phyloP scores from a whole-genome alignment of 2,113 vertebrate genomes.

The Leucopsar rothschildi region DNA sequence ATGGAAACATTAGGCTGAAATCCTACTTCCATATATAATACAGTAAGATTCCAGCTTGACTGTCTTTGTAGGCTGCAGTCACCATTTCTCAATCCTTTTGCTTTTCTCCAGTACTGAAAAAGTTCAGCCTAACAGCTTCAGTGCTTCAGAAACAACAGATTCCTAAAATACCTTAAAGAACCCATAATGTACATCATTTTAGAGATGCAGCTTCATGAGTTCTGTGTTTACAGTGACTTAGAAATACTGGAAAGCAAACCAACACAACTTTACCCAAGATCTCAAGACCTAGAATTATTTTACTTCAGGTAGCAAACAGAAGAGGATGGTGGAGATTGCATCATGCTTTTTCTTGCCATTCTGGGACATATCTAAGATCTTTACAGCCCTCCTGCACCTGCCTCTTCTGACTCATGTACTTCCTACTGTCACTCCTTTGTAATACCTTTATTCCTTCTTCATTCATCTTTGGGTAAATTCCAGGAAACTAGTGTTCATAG shows the following conservation, averaged over 20 bases:
- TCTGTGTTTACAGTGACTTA: not conserved
- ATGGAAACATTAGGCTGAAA: not conserved
- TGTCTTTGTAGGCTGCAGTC: not conserved
- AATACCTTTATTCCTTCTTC: not conserved
- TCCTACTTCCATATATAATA: not conserved
- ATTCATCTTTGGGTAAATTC: not conserved
- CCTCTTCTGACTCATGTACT: not conserved
- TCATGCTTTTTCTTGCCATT: not conserved
- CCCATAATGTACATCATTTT: not conserved
- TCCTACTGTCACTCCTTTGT: not conserved
- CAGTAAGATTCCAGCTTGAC: not conserved
- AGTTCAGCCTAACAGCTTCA: not conserved
- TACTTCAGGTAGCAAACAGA: not conserved
- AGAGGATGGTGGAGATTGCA: not conserved
- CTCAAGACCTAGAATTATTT: not conserved
- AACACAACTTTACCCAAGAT: not conserved
- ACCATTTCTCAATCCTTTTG: not conserved
- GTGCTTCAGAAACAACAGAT: not conserved
- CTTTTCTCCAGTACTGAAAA: not conserved
- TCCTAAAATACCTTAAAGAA: not conserved
- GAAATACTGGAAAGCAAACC: not conserved
- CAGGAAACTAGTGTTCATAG: not conserved
- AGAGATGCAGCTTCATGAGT: not conserved
- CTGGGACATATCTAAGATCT: not conserved
- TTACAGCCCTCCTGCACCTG: not conserved